Conservation (phyloP, 2,113 vertebrate genomes). For the Elephantulus edwardii region DNA sequence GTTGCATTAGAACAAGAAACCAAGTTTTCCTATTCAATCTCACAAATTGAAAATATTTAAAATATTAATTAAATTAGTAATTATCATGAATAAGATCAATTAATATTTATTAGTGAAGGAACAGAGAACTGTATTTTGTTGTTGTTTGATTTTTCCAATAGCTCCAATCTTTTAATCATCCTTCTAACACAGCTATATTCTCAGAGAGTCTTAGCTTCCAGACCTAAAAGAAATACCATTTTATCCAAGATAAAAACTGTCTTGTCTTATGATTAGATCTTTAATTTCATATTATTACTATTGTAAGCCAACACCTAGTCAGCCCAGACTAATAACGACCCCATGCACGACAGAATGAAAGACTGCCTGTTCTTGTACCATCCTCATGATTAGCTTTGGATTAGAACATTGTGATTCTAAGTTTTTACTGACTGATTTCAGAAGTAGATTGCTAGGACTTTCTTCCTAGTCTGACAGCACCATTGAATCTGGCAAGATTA, state of each 20-base stretch:
- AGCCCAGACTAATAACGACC: too few relatives aligned
- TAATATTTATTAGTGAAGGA: background rate
- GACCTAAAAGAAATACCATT: background rate
- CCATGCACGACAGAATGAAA: too few relatives aligned
- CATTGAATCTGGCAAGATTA: too few relatives aligned
- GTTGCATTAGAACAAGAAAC: background rate
- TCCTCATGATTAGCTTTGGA: too few relatives aligned
- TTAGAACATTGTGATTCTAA: too few relatives aligned
- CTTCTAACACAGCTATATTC: background rate
- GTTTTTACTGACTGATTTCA: too few relatives aligned
- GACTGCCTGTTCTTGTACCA: too few relatives aligned
- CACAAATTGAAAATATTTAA: constrained; percentile 24
- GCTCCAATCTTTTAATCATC: background rate
- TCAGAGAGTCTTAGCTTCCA: background rate
- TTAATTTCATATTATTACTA: background rate
- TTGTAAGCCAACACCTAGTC: too few relatives aligned
- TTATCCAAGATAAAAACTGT: background rate
- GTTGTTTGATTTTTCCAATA: background rate
- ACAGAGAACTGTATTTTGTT: background rate
- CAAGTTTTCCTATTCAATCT: constrained; percentile 14
- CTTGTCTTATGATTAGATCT: background rate
- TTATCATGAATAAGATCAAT: constrained; percentile 2
- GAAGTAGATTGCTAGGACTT: too few relatives aligned
- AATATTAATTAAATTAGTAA: background rate
- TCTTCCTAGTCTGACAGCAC: too few relatives aligned